Conservation (phyloP, 2,888 invertebrate species). For the Leptinotarsa haldemani region DNA sequence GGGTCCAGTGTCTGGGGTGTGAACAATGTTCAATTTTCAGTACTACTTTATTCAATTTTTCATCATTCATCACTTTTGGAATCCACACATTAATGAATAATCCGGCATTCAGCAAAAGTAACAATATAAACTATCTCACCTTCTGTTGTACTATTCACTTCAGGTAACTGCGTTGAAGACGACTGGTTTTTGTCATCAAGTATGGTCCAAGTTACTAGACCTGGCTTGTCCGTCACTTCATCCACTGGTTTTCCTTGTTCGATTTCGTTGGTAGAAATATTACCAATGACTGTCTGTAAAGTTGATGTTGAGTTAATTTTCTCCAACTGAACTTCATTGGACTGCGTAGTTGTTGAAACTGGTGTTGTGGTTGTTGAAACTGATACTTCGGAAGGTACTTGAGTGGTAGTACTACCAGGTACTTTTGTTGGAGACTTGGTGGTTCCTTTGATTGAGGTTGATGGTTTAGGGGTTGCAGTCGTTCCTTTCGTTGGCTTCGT, state of each 20-base stretch:
- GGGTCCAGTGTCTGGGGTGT: no score
- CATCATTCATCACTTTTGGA: no score
- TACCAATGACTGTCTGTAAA: constrained; percentile 53
- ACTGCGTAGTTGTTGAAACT: constrained; percentile 47
- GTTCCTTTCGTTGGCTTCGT: constrained; percentile 35
- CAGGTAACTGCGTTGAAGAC: constrained; percentile 17
- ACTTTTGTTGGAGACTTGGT: constrained; percentile 42
- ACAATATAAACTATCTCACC: constrained; percentile 23
- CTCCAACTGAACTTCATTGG: constrained; percentile 49
- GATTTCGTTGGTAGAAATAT: constrained; percentile 50
- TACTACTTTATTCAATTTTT: no score
- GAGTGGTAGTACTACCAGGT: constrained; percentile 49
- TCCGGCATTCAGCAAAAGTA: neutral
- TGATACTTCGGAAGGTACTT: constrained; percentile 9
- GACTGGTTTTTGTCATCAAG: constrained; percentile 60
- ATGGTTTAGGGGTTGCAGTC: constrained; percentile 47
- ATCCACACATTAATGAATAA: no score
- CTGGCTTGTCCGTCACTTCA: constrained; percentile 59
- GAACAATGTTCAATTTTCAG: no score
- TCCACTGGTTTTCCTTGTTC: constrained; percentile 52
- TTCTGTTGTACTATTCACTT: constrained; percentile 36
- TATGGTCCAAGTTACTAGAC: constrained; percentile 68
- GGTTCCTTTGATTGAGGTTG: constrained; percentile 54
- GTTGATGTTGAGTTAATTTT: constrained; percentile 50
- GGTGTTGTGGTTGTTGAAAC: constrained; percentile 51